Base-by-base conservation (phyloP, 2,113 vertebrate genomes). In the Lagopus muta region DNA sequence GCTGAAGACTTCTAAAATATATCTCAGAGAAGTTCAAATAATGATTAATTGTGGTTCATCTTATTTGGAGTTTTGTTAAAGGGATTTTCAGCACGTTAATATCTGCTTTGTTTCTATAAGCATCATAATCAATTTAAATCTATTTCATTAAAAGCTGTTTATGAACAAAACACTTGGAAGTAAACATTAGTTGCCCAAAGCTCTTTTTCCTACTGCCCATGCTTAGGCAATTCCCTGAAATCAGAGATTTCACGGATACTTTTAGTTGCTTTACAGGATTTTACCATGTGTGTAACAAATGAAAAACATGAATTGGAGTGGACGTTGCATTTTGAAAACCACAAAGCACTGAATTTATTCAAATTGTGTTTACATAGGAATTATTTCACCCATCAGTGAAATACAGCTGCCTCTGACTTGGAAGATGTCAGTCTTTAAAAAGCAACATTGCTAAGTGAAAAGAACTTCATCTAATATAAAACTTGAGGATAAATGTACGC, bases 61-160 rank as follows among this genome's bases (percentile, higher is more conserved):
- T 79, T 90, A 85, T 86, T 91, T 96, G 76, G 24, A 89, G 69
- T 91, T 93, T 76, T 57, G 62, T 72, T 97, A 96, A 96, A 94
- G 88, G 76, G 81, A 88, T 94, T 96, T 96, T 94, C 73, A 64
- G 85, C 80, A 94, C 61, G 79, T 96, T 77, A 95, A 93, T 71
- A 91, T 76, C 57, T 92, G 65, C 34, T 93, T 81, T 54, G 86
- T 72, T 96, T 97, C 93, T 48, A 36, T 79, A 58, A 70, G 86
- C 50, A 48, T 82, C 78, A 27, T 76, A 40, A 34, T 71, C 38
- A 20, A 16, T 89, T 92, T 91, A 95, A 96, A 96, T 89, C 40
- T 88, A 91, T 96, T 97, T 96, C 48, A 76, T 95, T 89, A 83
- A 90, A 96, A 94, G 32, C 42, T 95, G 77, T 90, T 97, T 93